A percentile compares a stretch with the other conserved stretches of the same genome.
phyloP scores from a whole-genome alignment of 2,797 vertebrate species.

The Varecia variegata region DNA sequence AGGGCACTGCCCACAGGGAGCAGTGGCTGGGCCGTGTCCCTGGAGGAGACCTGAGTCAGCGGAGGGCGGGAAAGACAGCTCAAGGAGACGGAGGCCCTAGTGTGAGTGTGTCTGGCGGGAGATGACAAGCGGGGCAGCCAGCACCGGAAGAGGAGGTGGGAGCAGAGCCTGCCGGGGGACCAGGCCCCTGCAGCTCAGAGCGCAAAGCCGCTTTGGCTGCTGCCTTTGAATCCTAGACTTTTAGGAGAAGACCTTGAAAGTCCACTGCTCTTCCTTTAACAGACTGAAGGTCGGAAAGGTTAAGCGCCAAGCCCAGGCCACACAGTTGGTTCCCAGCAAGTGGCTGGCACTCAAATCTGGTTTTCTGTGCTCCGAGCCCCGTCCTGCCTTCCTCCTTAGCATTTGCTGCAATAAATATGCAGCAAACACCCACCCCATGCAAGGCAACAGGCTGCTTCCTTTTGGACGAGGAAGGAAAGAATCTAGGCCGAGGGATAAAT shows the following conservation, averaged over 20 bases:
- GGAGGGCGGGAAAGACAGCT: not conserved
- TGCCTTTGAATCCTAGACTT: not conserved
- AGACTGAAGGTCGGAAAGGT: not conserved
- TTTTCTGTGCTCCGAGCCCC: not conserved
- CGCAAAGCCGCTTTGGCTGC: not conserved
- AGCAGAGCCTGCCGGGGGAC: not conserved
- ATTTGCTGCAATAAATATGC: not conserved
- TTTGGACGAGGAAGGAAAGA: not conserved
- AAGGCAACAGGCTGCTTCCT: not conserved
- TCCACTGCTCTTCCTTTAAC: not conserved
- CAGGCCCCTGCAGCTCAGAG: accelerated
- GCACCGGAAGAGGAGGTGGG: not conserved
- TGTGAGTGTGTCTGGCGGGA: not conserved
- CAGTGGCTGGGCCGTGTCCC: not conserved
- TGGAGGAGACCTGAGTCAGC: not conserved
- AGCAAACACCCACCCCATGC: not conserved
- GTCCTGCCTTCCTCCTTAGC: not conserved
- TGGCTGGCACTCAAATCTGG: not conserved
- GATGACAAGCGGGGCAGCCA: not conserved
- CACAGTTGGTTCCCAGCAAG: not conserved
- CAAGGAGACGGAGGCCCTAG: not conserved
- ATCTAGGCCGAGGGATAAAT: not conserved
- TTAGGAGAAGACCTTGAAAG: not conserved
- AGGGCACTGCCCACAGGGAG: not conserved
- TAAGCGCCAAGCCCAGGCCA: not conserved